These are phyloP conservation scores for Diadegma fenestrale DNA, from an alignment of 2,888 invertebrate genomes.

Conservation along the genomic window DNA sequence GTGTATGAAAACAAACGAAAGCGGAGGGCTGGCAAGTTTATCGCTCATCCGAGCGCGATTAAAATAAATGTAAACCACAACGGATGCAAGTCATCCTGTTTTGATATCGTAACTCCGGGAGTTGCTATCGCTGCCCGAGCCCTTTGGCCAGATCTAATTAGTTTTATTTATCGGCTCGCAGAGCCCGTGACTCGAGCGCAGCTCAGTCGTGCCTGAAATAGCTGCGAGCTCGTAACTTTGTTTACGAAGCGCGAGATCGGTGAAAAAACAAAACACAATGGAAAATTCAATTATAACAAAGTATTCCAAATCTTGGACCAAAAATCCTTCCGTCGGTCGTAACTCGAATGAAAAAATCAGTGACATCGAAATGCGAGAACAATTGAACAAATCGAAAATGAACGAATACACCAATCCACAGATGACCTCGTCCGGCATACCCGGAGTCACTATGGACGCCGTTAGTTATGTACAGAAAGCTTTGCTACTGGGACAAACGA, in stretches of 20 bases:
- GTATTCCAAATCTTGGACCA: slow-evolving; percentile 49
- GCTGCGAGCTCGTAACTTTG: neutral
- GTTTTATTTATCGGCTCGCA: slow-evolving; percentile 70
- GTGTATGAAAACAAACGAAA: slow-evolving; percentile 11
- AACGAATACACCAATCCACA: slow-evolving; percentile 83
- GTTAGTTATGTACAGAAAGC: slow-evolving; percentile 97
- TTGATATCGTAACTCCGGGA: slow-evolving; percentile 76
- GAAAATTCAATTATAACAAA: slow-evolving; percentile 69
- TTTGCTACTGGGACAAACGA: slow-evolving; percentile 94
- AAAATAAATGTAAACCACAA: slow-evolving; percentile 73
- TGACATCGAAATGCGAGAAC: slow-evolving; percentile 76
- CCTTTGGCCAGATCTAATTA: slow-evolving; percentile 75
- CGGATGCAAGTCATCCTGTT: slow-evolving; percentile 80
- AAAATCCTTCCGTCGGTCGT: slow-evolving; percentile 25
- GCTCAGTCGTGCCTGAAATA: slow-evolving; percentile 50
- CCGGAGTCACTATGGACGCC: slow-evolving; percentile 96
- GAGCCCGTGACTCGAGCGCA: slow-evolving; percentile 29
- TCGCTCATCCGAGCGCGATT: slow-evolving; percentile 56
- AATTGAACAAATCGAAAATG: slow-evolving; percentile 76
- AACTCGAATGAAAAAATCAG: slow-evolving; percentile 72
- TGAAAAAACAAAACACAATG: slow-evolving; percentile 69
- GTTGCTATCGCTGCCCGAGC: slow-evolving; percentile 73
- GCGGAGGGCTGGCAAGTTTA: slow-evolving; percentile 36
- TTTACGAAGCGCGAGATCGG: neutral
- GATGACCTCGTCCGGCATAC: slow-evolving; percentile 97